Evolutionary conservation across 2,113 vertebrate species (phyloP).

Genomic region (Clarias magur): DNA sequence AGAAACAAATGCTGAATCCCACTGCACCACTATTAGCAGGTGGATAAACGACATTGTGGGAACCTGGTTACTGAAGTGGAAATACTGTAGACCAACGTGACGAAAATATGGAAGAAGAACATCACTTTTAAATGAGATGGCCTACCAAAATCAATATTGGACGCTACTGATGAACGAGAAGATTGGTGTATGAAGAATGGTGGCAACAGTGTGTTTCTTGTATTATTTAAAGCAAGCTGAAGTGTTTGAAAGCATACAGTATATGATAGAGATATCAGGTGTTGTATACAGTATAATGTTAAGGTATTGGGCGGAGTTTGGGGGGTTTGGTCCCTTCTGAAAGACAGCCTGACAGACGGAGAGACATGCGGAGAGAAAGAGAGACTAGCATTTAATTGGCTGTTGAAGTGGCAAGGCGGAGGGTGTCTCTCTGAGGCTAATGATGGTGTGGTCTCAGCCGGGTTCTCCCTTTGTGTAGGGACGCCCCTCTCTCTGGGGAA

Average conservation of each 20-base stretch:
- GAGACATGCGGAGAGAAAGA: constrained; percentile 33
- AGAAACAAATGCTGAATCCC: background rate
- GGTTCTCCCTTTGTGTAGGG: constrained; percentile 55
- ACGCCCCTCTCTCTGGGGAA: constrained; percentile 51
- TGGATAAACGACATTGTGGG: background rate
- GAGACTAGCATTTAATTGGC: constrained; percentile 58
- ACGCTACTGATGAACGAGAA: too few species aligned
- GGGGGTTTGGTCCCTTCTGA: background rate
- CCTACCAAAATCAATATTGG: background rate
- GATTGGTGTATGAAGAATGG: background rate
- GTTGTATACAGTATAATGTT: background rate
- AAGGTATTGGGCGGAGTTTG: constrained; percentile 21
- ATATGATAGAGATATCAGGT: background rate
- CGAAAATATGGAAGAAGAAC: background rate
- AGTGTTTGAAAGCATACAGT: background rate
- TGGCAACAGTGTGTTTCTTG: background rate
- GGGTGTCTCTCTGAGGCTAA: constrained; percentile 54
- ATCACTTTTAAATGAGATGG: background rate
- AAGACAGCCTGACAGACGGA: background rate
- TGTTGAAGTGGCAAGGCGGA: constrained; percentile 55
- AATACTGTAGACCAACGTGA: background rate
- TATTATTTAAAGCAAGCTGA: background rate
- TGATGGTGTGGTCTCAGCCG: constrained; percentile 52
- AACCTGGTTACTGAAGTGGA: background rate
- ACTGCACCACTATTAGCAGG: background rate